Conservation (phyloP, 2,888 invertebrate genomes). For the Drosophila birchii region DNA sequence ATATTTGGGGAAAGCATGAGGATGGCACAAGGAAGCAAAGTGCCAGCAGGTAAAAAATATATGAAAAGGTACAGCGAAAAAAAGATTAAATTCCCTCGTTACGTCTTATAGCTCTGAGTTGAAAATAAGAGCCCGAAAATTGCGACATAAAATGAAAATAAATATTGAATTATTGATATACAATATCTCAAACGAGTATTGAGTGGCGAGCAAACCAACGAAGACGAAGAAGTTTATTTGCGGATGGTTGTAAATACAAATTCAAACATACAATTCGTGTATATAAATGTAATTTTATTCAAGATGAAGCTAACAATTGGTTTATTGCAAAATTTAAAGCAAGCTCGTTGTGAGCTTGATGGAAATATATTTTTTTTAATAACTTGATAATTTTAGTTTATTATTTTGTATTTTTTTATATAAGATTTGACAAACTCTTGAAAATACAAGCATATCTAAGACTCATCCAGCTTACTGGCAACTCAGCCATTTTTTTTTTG, state of each 20-base stretch:
- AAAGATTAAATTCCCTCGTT: constrained; percentile 80
- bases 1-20: constrained; percentile 16
- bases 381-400: not conserved
- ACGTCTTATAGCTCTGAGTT: constrained; percentile 54
- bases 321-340: not conserved
- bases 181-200: constrained; percentile 58
- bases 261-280: constrained; percentile 6
- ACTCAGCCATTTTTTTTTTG: constrained; percentile 67
- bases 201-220: constrained; percentile 11
- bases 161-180: constrained; percentile 78
- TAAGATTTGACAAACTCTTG: not conserved
- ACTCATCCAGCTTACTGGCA: constrained; percentile 13
- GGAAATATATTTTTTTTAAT: not conserved
- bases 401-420: not conserved
- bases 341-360: not conserved
- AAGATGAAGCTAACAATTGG: constrained; percentile 64
- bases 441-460: not conserved
- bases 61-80: constrained; percentile 44
- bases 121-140: constrained; percentile 56
- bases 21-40: constrained; percentile 20
- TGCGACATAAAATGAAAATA: constrained; percentile 62
- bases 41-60: constrained; percentile 53
- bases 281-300: constrained; percentile 63
- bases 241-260: constrained; percentile 29
- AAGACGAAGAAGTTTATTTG: constrained; percentile 3